phyloP scores from a whole-genome alignment of 2,113 vertebrate genomes.

The Chaetura pelagica region DNA sequence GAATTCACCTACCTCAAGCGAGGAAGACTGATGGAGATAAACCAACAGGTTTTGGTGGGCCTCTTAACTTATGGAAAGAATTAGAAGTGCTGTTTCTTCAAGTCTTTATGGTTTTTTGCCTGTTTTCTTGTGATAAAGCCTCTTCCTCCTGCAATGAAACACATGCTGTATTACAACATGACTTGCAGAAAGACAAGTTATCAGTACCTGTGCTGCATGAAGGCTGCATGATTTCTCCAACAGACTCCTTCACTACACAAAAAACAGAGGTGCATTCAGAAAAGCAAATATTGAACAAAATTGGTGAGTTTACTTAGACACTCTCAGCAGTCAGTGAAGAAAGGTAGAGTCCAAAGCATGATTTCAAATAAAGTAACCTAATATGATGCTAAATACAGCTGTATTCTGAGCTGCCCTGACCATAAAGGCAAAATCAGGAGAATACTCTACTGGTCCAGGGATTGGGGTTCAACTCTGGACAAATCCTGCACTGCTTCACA shows the following conservation, averaged over 20 bases:
- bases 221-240: neutral
- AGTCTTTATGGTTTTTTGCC: slow-evolving; percentile 10
- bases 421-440: neutral
- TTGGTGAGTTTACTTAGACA: neutral
- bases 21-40: slow-evolving; percentile 54
- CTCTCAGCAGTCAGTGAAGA: neutral
- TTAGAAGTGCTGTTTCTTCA: slow-evolving; percentile 50
- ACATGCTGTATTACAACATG: neutral
- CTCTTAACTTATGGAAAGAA: slow-evolving; percentile 10
- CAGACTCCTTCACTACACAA: neutral
- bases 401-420: neutral
- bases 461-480: neutral
- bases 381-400: neutral
- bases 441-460: fast-evolving
- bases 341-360: neutral
- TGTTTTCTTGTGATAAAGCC: neutral
- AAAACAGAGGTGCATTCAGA: neutral
- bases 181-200: neutral
- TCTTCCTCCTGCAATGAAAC: slow-evolving; percentile 70
- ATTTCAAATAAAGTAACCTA: neutral
- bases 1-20: slow-evolving; percentile 47
- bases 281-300: neutral
- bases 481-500: neutral
- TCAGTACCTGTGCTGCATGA: neutral
- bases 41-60: slow-evolving; percentile 21